Evolutionary conservation across 2,797 vertebrate species (phyloP), one percentile per base, ranked within the genome.

Genomic region (Parambassis ranga): DNA sequence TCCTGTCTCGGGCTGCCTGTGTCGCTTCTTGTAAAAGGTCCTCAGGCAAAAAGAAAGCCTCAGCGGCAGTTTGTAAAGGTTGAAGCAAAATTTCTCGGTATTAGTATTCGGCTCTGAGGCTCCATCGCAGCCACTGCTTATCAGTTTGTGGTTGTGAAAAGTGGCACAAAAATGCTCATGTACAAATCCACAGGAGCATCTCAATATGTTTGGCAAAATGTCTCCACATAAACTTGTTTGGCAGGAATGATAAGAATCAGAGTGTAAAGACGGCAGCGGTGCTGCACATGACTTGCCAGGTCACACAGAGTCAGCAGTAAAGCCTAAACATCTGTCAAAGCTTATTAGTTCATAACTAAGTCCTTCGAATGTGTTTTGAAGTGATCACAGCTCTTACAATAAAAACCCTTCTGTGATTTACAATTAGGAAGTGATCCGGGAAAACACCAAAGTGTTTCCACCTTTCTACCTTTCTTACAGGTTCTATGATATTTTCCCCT

Each of bases 1-100:
- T 92, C 90, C 89, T 90, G 89, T 89, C 79, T 89, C 49, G 22
- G 62, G 60, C 79, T 71, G 53, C 57, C 72, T 51, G 50, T 81
- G 81, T 75, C 87, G 85, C 81, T 92, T 93, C 89, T 90, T 89
- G 90, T 90, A 90, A 92, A 74, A 79, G 65, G 65, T 81, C 81
- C 51, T 79, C 65, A 60, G 73, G 44, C 30, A 78, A 62, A 67
- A 80, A 31, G 82, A 78, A 89, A 87, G 78, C 47, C 55, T 75
- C 28, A 75, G 71, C 62, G 39, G 73, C 73, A 71, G 57, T 78
- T 67, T 30, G 62, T 3, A 51, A 77, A 14, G 59, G 43, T 23
- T 50, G 52, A 70, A 42, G 10, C 56, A 50, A 39, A 67, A 77
- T 51, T 78, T 89, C 72, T 89, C 81, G 61, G 71, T 87, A 66